Percentiles rank a stretch among this genome's conserved stretches.
These are phyloP conservation scores for Hypselothyrea guttata DNA, from an alignment of 2,888 invertebrate species.

Conservation along the genomic window DNA sequence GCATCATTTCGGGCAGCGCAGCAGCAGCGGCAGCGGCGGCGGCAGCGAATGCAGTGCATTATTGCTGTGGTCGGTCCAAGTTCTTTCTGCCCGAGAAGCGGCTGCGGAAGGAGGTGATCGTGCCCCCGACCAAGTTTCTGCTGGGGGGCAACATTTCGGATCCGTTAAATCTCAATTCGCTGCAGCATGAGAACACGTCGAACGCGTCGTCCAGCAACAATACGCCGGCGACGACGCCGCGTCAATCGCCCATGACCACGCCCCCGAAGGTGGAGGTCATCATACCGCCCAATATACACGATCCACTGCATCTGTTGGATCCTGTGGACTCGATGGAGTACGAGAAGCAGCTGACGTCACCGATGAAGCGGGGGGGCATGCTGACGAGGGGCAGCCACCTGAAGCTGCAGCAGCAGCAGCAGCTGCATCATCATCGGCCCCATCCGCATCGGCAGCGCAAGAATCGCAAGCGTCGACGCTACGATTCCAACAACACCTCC, in stretches of 20 bases:
- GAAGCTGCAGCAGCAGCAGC: constrained; percentile 43
- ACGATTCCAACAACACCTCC: constrained; percentile 76
- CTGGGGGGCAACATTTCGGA: constrained; percentile 97
- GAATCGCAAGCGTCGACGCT: constrained; percentile 82
- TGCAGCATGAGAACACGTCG: constrained; percentile 88
- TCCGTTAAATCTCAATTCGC: constrained; percentile 95
- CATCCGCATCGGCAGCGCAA: constrained; percentile 85
- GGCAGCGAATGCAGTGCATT: constrained; percentile 64
- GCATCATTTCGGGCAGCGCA: constrained; percentile 63
- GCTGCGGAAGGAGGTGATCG: constrained; percentile 88
- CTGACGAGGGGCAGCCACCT: constrained; percentile 53
- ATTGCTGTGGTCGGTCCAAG: constrained; percentile 84
- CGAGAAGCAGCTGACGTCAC: constrained; percentile 90
- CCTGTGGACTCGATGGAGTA: constrained; percentile 91
- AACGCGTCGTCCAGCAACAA: constrained; percentile 85
- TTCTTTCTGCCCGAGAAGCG: constrained; percentile 89
- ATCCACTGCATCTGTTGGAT: constrained; percentile 93
- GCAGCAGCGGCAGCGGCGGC: constrained; percentile 54
- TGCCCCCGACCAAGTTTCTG: constrained; percentile 94
- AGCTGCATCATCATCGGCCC: constrained; percentile 71
- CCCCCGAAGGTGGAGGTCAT: constrained; percentile 91
- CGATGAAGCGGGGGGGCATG: constrained; percentile 84
- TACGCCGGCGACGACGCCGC: constrained; percentile 95
- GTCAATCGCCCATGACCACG: constrained; percentile 85
- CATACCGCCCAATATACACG: constrained; percentile 95